Conservation (phyloP, 2,797 vertebrate genomes). For the Takifugu ocellatus region DNA sequence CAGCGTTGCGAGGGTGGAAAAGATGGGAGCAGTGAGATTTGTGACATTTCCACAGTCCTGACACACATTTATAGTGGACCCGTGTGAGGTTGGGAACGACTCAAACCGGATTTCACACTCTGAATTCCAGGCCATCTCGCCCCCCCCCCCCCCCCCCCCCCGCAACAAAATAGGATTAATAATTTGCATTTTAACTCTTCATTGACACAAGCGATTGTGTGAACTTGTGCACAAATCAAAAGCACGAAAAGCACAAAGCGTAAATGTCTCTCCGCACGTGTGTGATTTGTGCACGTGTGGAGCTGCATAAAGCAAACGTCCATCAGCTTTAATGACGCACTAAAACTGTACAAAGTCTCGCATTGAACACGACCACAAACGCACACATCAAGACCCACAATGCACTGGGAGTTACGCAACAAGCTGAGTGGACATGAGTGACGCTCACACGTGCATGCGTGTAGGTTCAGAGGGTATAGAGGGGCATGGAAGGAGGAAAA, state of each 20-base stretch:
- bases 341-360: slow-evolving; percentile 73
- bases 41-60: slow-evolving; percentile 29
- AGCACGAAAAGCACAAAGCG: neutral
- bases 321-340: slow-evolving; percentile 78
- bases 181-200: slow-evolving; percentile 70
- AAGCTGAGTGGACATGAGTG: slow-evolving; percentile 71
- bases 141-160: slow-evolving; percentile 13
- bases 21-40: neutral
- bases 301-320: slow-evolving; percentile 65
- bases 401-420: slow-evolving; percentile 65
- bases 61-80: slow-evolving; percentile 33
- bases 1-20: neutral
- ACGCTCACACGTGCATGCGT: slow-evolving; percentile 33
- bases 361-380: slow-evolving; percentile 21
- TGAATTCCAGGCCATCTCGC: slow-evolving; percentile 45
- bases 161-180: slow-evolving; percentile 65
- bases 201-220: slow-evolving; percentile 36
- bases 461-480: slow-evolving; percentile 29
- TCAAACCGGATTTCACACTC: slow-evolving; percentile 66
- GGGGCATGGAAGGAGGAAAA: slow-evolving; percentile 25
- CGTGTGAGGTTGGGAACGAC: slow-evolving; percentile 45
- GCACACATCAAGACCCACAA: slow-evolving; percentile 55
- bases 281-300: slow-evolving; percentile 20
- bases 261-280: slow-evolving; percentile 18
- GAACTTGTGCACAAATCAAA: slow-evolving; percentile 15